Base-by-base conservation (phyloP, 2,888 invertebrate genomes). In the Drosophila rubida region DNA sequence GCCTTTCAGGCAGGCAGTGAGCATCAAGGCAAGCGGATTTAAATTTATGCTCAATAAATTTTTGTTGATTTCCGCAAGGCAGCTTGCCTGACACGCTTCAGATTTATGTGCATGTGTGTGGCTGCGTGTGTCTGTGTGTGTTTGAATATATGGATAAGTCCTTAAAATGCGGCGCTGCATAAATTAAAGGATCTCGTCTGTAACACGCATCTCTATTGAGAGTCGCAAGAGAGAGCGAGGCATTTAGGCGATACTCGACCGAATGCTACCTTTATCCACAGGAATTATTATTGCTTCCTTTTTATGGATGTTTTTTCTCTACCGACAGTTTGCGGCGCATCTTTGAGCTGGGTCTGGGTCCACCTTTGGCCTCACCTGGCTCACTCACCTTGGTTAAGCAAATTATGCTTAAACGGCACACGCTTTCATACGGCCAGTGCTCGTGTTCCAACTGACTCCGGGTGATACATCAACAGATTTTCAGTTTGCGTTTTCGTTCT, bases 41-140 rank as follows among this genome's bases (percentile, higher is more conserved):
- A 79, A 87, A 89, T 87, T 89, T 89, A 87, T 85, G 87, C 88
- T 75, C 87, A 87, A 87, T 87, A 87, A 89, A 89, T 85, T 87
- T 87, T 75, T 85, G 83, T 82, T 85, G 84, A 87, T 85, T 87
- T 87, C 83, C 84, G 69, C 41, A 72, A 66, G 42, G 50, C 68
- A 63, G 61, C 39, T 22, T 39, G 44, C 58, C 57, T 35, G 45
- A 54, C 14, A 37, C 35, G 35, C 35, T 14, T 32, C 32, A 32
- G 32, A 32, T 32, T 32, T 32, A n/a, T 11, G 59, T 57, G 59
- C 35, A 13, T 14, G 45, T 14, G 35, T 13, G 14, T 37, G 7
- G 13, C 25, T 14, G n/a, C 19, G 22, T 37, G 50, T 13, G 9
- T 25, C 14, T 37, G 50, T 30, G 32, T n/a, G 32, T 25, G 16